Conservation (phyloP, 2,888 invertebrate genomes). For the Cryptus armator region DNA sequence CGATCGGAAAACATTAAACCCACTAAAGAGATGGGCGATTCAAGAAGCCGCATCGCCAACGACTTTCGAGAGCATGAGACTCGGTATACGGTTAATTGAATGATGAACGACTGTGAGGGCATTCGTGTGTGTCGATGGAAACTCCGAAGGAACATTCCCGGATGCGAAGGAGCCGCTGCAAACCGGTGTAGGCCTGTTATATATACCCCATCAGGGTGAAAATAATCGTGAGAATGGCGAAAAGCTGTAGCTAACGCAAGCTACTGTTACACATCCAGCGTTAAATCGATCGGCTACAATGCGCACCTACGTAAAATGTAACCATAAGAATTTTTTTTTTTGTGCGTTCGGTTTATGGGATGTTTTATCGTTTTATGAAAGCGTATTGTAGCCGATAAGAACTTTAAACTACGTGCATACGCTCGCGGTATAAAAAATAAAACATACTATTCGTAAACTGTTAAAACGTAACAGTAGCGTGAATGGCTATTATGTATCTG, state of each 20-base stretch:
- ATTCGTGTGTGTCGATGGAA: conserved; percentile 45
- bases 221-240: conserved; percentile 54
- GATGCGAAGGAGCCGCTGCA: conserved; percentile 45
- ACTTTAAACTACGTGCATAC: conserved; percentile 3
- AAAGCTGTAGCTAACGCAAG: not conserved
- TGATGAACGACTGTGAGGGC: conserved; percentile 63
- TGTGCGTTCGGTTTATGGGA: conserved; percentile 31
- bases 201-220: conserved; percentile 30
- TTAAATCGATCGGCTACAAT: conserved; percentile 40
- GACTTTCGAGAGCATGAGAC: conserved; percentile 53
- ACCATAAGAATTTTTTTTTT: conserved; percentile 31
- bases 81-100: conserved; percentile 62
- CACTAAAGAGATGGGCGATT: conserved; percentile 30
- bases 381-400: conserved; percentile 24
- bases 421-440: not conserved
- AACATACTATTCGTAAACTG: not conserved
- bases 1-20: conserved; percentile 60
- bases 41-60: conserved; percentile 30
- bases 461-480: not conserved
- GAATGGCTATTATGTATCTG: not conserved
- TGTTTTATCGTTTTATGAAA: conserved; percentile 20
- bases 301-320: conserved; percentile 13
- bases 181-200: conserved; percentile 60
- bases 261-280: conserved; percentile 11
- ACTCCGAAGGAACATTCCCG: conserved; percentile 33